Percentiles rank a stretch among this genome's conserved stretches.
phyloP scores from a whole-genome alignment of 2,113 vertebrate genomes.

The Eretmochelys imbricata region DNA sequence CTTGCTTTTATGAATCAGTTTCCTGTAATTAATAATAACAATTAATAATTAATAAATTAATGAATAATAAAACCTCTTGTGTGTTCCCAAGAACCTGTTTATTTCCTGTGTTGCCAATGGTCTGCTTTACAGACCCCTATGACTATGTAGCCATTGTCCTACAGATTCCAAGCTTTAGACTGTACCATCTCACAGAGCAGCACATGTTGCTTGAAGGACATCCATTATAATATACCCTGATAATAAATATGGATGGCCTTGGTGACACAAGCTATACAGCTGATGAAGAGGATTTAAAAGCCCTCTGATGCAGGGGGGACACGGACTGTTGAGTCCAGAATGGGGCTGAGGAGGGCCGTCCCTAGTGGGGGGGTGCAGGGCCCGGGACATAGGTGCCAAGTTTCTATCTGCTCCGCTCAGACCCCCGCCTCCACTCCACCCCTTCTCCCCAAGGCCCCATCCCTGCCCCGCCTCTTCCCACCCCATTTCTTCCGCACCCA shows the following conservation, averaged over 20 bases:
- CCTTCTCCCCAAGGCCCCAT: too few relatives aligned
- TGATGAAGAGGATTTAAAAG: background rate
- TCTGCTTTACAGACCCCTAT: background rate
- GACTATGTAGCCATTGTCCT: background rate
- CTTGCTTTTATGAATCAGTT: constrained; percentile 14
- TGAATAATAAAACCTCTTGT: background rate
- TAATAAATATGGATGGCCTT: background rate
- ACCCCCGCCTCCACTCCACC: too few relatives aligned
- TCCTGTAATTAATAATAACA: background rate
- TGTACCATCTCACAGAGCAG: background rate
- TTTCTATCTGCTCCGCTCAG: too few relatives aligned
- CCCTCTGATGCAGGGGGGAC: too few relatives aligned
- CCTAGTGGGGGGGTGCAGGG: too few relatives aligned
- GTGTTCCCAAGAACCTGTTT: background rate
- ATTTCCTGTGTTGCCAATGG: background rate
- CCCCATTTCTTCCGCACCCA: too few relatives aligned
- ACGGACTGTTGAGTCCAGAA: background rate
- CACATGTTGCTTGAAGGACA: too few relatives aligned
- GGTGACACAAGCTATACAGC: background rate
- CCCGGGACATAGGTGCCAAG: too few relatives aligned
- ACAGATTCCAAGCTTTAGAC: too few relatives aligned
- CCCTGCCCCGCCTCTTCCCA: too few relatives aligned
- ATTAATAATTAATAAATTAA: too few relatives aligned
- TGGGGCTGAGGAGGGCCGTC: background rate
- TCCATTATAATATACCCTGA: background rate